Evolutionary conservation across 2,888 invertebrate species (phyloP).

Genomic region (Formica aserva): DNA sequence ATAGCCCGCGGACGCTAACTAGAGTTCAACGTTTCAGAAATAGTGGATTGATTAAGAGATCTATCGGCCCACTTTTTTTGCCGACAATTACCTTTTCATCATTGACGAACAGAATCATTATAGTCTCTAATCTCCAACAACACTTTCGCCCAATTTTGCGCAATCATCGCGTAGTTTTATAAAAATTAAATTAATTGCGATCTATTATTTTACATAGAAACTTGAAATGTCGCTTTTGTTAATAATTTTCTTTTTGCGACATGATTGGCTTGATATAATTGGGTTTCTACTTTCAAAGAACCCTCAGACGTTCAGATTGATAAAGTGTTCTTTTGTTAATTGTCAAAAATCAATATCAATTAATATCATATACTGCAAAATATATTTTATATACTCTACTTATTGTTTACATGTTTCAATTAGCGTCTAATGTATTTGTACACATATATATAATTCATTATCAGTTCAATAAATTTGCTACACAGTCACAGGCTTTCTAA

Average conservation of each 20-base stretch:
- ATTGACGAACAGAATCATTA: constrained; percentile 2
- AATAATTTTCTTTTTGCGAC: not conserved
- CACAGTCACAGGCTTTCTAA: not conserved
- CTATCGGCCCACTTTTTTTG: constrained; percentile 17
- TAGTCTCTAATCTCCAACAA: not conserved
- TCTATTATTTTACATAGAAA: not conserved
- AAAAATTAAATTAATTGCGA: constrained; percentile 13
- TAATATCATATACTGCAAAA: not conserved
- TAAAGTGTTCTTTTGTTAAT: not conserved
- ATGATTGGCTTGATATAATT: not conserved
- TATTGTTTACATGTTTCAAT: not conserved
- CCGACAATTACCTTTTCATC: not conserved
- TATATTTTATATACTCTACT: not conserved
- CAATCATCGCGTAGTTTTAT: not conserved
- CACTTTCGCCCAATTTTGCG: not conserved
- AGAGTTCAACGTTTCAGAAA: constrained; percentile 28
- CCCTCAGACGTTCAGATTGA: not conserved
- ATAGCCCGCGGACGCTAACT: constrained; percentile 23
- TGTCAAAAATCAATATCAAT: not conserved
- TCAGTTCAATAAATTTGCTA: constrained; percentile 5
- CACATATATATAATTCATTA: not conserved
- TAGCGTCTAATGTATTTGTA: not conserved
- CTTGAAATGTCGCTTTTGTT: not conserved
- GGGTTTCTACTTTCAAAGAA: not conserved
- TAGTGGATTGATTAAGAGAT: constrained; percentile 31